Evolutionary conservation across 2,888 invertebrate genomes (phyloP), one percentile per base, ranked within the genome.

Genomic region (Protodeltote pygarga): DNA sequence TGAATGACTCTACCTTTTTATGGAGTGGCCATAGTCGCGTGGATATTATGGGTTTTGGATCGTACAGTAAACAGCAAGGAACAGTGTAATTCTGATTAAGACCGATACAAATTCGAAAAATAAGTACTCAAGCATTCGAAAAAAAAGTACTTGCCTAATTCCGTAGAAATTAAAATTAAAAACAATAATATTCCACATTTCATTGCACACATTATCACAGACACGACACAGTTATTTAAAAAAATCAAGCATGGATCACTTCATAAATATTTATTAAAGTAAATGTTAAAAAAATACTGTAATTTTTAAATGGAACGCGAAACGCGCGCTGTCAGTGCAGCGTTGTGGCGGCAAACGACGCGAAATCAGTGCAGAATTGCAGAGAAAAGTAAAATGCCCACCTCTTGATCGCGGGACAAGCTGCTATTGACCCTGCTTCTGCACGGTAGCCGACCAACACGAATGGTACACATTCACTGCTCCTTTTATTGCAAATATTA

Each of bases 121-220:
- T 4, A 1, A n/a, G 6, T 20, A 24, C 8, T 10, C 5, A 8
- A 5, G 11, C 27, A 21, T 19, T 35, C 33, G 32, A 40, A 17
- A 8, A 32, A 17, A 27, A 11, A 8, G 39, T 63, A 79, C 83
- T 77, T 65, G 79, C 86, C 77, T 35, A 77, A 73, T 51, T 75
- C 73, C 23, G 68, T 61, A 13, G 65, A 64, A 41, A 73, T 28
- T 32, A 81, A 48, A 10, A 82, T 40, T 6, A 77, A 41, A 40
- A 80, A 58, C 25, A 83, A 65, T 27, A 77, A 59, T 49, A 84
- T 53, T 64, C 75, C 73, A 68, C 65, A 75, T 44, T 78, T 75
- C 25, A 59, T 70, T 46, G 65, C 46, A 69, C 75, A 77, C 85
- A 86, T 86, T 72, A 70, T 77, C 46, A 53, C 49, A 49, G 14